Evolutionary conservation across 2,888 invertebrate species (phyloP).

Genomic region (Chironomus riparius): DNA sequence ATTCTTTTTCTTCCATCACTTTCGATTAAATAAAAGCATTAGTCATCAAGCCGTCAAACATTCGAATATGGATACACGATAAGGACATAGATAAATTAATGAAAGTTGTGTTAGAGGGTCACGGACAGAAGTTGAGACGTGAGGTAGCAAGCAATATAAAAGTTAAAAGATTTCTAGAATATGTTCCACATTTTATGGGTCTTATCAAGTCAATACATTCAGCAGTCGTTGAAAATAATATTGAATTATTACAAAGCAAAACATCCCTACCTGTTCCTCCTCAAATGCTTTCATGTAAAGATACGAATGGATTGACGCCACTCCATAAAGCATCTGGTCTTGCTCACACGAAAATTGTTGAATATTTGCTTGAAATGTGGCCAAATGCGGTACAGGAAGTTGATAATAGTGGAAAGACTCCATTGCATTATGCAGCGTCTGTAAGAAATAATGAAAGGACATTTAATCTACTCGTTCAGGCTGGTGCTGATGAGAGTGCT

Average conservation of each 20-base stretch:
- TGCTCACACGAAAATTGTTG: constrained; percentile 63
- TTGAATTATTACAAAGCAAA: constrained; percentile 58
- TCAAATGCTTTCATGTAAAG: constrained; percentile 65
- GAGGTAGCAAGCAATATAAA: constrained; percentile 77
- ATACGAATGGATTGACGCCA: constrained; percentile 71
- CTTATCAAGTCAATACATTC: constrained; percentile 72
- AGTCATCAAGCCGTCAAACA: constrained; percentile 76
- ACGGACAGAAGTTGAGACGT: constrained; percentile 70
- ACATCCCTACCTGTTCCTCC: constrained; percentile 60
- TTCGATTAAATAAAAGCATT: constrained; percentile 47
- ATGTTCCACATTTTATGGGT: constrained; percentile 92
- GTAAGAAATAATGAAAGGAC: constrained; percentile 68
- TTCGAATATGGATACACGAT: constrained; percentile 93
- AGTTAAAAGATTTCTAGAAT: constrained; percentile 76
- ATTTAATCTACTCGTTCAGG: constrained; percentile 65
- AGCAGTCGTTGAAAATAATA: constrained; percentile 65
- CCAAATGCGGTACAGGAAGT: constrained; percentile 58
- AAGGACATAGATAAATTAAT: constrained; percentile 78
- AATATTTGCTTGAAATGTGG: constrained; percentile 60
- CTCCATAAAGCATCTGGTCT: constrained; percentile 83
- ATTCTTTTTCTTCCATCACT: constrained; percentile 3
- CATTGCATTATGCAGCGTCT: constrained; percentile 80
- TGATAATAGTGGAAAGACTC: constrained; percentile 78
- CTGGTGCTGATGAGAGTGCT: constrained; percentile 76
- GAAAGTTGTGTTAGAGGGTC: constrained; percentile 83